Base-by-base conservation (phyloP, 2,797 vertebrate species). In the Neomorphus geoffroyi region DNA sequence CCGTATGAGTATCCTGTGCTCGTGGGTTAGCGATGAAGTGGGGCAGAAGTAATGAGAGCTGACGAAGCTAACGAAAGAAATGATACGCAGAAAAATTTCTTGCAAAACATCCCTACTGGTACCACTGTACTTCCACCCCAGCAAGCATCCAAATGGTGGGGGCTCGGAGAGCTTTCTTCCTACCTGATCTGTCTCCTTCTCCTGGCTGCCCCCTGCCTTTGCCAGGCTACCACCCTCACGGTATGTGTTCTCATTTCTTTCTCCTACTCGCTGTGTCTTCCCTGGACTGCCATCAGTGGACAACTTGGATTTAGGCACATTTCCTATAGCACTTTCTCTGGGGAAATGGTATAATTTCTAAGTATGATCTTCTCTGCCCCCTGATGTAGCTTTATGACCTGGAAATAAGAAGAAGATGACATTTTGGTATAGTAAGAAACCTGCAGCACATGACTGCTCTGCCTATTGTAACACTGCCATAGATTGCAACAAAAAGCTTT, bases 21-120 rank as follows among this genome's bases (percentile, higher is more conserved):
- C 13, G 1, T 22, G 74, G 61, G 27, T 80, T 57, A 64, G 41
- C 3, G 1, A 65, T 89, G 81, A 72, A 87, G 10, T 26, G 56
- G 60, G 23, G 37, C 26, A 77, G 92, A 95, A 94, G 64, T 81
- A 87, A 80, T 46, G 45, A 82, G 51, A 93, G 43, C 33, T 89
- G 89, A 73, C 0, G 3, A 87, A 94, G 67, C 60, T 91, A 86
- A 54, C 30, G 56, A 85, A 53, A 62, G 66, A 82, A 88, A 74
- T 94, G 48, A 39, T 56, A 79, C 16, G 0, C 15, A n/a, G 53
- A 70, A 73, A 92, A 71, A 81, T 41, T 75, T 46, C 41, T 70
- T 54, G 74, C 27, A 75, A n/a, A 86, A 75, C 45, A 18, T 69
- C 71, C 93, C 51, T 70, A 1, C 35, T 73, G 51, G 28, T 41